Percentiles rank a stretch among this genome's conserved stretches.
These are phyloP conservation scores for Artibeus lituratus DNA, from an alignment of 2,797 vertebrate genomes.

Conservation along the genomic window DNA sequence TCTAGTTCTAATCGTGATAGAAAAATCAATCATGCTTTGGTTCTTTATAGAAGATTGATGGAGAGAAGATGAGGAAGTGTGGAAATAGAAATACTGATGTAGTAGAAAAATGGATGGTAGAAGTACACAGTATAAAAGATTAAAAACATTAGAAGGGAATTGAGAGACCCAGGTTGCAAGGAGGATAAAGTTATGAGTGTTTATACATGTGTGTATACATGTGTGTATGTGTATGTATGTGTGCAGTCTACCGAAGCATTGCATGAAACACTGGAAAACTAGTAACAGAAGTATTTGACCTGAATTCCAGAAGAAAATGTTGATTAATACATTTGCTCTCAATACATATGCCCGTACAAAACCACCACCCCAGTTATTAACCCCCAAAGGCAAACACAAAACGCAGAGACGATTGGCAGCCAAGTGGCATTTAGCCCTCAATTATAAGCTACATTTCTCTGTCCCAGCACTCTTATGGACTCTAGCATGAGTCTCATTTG, in stretches of 20 bases:
- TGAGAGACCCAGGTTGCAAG: not conserved
- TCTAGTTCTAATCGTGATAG: not conserved
- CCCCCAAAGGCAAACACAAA: not conserved
- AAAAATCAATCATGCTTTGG: not conserved
- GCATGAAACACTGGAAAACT: not conserved
- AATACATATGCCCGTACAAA: not conserved
- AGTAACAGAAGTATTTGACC: not conserved
- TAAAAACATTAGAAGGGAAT: not conserved
- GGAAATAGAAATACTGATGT: not conserved
- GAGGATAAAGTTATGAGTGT: not conserved
- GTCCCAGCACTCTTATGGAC: not conserved
- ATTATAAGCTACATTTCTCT: not conserved
- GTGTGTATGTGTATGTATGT: not conserved
- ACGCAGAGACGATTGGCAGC: not conserved
- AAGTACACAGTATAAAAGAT: not conserved
- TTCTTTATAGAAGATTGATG: not conserved
- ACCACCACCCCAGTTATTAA: not conserved
- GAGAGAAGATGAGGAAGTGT: not conserved
- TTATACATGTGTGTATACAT: fast-evolving
- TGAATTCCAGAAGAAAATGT: not conserved
- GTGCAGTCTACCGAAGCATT: not conserved
- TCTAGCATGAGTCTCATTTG: not conserved
- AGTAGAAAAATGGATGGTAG: not conserved
- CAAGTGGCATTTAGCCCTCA: not conserved
- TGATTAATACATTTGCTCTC: not conserved